Percentiles rank a stretch among this genome's conserved stretches.
phyloP scores from a whole-genome alignment of 2,888 invertebrate species.

The Lathronympha strigana region DNA sequence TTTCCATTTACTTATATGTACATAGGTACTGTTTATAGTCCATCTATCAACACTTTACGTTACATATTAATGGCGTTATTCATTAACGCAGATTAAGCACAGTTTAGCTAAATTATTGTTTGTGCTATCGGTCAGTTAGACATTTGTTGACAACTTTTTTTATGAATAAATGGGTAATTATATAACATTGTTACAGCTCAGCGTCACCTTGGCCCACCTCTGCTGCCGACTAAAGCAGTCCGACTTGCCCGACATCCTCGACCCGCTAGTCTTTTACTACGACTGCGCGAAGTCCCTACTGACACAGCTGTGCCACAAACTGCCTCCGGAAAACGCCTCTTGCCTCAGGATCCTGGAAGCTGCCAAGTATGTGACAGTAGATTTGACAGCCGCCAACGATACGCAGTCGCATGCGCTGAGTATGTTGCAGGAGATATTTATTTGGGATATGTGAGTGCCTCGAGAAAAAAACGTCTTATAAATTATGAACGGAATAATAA shows the following conservation, averaged over 20 bases:
- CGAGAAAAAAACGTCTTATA: not conserved
- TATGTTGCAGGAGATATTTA: constrained; percentile 78
- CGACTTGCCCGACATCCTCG: constrained; percentile 84
- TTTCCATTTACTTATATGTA: too few species aligned
- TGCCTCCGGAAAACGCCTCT: constrained; percentile 74
- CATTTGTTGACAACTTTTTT: too few species aligned
- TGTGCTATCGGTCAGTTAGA: too few species aligned
- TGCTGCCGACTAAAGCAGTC: constrained; percentile 82
- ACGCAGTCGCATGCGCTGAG: constrained; percentile 66
- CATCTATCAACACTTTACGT: too few species aligned
- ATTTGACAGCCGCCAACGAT: constrained; percentile 63
- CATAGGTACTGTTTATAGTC: too few species aligned
- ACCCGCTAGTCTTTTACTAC: constrained; percentile 77
- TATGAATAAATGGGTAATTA: too few species aligned
- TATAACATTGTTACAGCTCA: constrained; percentile 84
- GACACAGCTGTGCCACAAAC: constrained; percentile 68
- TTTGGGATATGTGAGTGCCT: constrained; percentile 67
- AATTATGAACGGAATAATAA: too few species aligned
- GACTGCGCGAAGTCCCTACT: constrained; percentile 70
- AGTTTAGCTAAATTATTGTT: too few species aligned
- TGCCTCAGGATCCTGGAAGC: constrained; percentile 74
- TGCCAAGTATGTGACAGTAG: constrained; percentile 77
- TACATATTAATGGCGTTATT: too few species aligned
- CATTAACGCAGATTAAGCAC: too few species aligned
- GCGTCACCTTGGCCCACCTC: constrained; percentile 89